Evolutionary conservation across 2,113 vertebrate genomes (phyloP).

Genomic region (Toxostoma redivivum): DNA sequence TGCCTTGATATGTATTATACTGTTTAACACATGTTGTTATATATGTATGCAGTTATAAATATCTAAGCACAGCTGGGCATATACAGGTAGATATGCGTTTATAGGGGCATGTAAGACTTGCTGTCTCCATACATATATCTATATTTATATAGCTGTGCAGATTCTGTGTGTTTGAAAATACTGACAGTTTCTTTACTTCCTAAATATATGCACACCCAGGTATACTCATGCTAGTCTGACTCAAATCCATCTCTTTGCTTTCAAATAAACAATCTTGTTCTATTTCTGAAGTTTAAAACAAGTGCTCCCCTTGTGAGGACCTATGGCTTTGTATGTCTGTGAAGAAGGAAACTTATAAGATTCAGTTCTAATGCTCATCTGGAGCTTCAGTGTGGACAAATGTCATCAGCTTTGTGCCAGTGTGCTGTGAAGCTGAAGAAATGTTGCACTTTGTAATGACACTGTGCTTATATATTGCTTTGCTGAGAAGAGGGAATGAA

Average conservation of each 20-base stretch:
- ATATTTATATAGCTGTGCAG: background rate
- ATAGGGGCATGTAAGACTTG: background rate
- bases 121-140: background rate
- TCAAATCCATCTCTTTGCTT: background rate
- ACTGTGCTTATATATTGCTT: background rate
- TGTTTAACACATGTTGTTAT: background rate
- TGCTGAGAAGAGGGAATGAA: background rate
- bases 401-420: background rate
- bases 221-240: background rate
- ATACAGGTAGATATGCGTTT: background rate
- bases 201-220: background rate
- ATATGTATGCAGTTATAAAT: background rate
- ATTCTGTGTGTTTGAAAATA: background rate
- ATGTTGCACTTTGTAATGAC: background rate
- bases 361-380: conserved; percentile 12
- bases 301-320: background rate
- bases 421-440: background rate
- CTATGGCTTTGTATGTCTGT: background rate
- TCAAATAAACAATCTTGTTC: background rate
- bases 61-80: background rate
- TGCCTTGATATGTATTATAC: background rate
- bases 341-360: background rate
- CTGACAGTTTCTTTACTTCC: background rate
- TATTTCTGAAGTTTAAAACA: background rate
- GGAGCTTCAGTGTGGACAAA: background rate